Evolutionary conservation across 2,797 vertebrate species (phyloP).

Genomic region (Microctenopoma stevenorrisi): DNA sequence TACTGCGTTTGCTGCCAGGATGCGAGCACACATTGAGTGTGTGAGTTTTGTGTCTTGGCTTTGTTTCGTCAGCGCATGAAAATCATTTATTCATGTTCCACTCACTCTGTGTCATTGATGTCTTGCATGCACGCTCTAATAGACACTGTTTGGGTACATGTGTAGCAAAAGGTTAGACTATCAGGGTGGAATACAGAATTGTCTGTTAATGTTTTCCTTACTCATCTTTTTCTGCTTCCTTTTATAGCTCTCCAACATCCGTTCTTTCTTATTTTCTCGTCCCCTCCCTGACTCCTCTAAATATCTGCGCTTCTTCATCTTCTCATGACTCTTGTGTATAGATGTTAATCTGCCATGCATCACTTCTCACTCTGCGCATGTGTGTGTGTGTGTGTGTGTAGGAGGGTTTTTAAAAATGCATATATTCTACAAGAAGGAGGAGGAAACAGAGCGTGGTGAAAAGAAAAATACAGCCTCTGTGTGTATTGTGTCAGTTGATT

Average conservation of each 20-base stretch:
- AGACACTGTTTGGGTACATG: slow-evolving; percentile 41
- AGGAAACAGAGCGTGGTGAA: slow-evolving; percentile 75
- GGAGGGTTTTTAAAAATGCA: slow-evolving; percentile 73
- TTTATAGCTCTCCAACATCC: slow-evolving; percentile 4
- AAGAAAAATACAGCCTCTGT: slow-evolving; percentile 73
- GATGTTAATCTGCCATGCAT: slow-evolving; percentile 31
- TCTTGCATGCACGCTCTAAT: slow-evolving; percentile 39
- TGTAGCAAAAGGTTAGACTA: slow-evolving; percentile 39
- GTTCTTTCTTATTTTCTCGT: neutral
- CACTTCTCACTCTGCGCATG: slow-evolving; percentile 8
- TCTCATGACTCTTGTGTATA: slow-evolving; percentile 18
- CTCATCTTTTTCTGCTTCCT: slow-evolving; percentile 16
- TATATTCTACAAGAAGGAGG: slow-evolving; percentile 75
- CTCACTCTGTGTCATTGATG: slow-evolving; percentile 36
- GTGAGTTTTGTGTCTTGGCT: slow-evolving; percentile 37
- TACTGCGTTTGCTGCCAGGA: slow-evolving; percentile 28
- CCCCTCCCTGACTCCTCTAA: slow-evolving; percentile 14
- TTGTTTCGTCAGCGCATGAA: slow-evolving; percentile 63
- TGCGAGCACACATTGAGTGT: slow-evolving; percentile 34
- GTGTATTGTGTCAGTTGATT: slow-evolving; percentile 70
- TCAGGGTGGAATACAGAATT: slow-evolving; percentile 12
- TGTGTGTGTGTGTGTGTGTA: slow-evolving; percentile 44
- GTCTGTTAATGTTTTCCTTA: slow-evolving; percentile 24
- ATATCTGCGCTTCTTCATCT: slow-evolving; percentile 13
- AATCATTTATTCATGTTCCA: slow-evolving; percentile 75